phyloP scores from a whole-genome alignment of 2,797 vertebrate species.

The Smutsia temminckii region DNA sequence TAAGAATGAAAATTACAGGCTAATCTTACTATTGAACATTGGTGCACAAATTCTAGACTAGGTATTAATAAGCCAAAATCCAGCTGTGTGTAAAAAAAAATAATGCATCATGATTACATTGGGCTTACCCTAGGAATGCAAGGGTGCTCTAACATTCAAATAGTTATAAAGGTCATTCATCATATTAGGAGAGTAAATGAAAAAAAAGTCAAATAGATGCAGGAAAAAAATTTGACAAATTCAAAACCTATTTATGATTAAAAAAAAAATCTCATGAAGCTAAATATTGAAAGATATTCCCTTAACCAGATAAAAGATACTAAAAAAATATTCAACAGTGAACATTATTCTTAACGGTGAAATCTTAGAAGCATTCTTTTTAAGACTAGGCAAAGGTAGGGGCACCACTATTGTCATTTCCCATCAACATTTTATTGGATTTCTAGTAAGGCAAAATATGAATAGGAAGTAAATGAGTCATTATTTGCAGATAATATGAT shows the following conservation, averaged over 20 bases:
- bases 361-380: not conserved
- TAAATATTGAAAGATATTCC: not conserved
- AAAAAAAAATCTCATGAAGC: not conserved
- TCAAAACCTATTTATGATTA: not conserved
- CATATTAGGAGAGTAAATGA: not conserved
- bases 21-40: not conserved
- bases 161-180: not conserved
- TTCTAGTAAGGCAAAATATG: slow-evolving; percentile 3
- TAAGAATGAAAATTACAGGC: not conserved
- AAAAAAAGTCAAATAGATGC: not conserved
- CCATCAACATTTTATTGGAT: not conserved
- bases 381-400: not conserved
- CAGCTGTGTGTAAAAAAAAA: not conserved
- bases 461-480: not conserved
- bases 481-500: not conserved
- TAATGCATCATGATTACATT: not conserved
- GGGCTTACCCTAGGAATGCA: not conserved
- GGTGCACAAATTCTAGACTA: not conserved
- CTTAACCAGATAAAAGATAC: not conserved
- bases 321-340: not conserved
- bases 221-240: not conserved
- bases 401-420: not conserved
- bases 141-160: not conserved
- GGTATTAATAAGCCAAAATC: not conserved
- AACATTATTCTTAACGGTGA: not conserved